These are phyloP conservation scores for Microchrysa polita DNA, from an alignment of 2,888 invertebrate genomes.

Conservation along the genomic window DNA sequence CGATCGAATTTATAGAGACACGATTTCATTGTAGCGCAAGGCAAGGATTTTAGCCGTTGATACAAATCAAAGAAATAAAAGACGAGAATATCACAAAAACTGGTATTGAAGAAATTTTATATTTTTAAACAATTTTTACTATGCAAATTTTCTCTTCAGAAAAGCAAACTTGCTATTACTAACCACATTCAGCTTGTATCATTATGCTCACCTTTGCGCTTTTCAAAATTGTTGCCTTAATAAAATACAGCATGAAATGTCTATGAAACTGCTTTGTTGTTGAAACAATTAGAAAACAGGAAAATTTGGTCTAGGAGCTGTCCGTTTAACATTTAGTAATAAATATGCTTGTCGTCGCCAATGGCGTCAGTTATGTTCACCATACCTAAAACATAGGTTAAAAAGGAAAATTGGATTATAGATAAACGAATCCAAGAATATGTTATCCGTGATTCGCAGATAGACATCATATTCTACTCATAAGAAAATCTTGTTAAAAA, in stretches of 20 bases:
- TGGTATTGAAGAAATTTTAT: conserved; percentile 35
- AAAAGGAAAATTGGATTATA: no score
- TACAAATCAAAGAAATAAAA: conserved; percentile 8
- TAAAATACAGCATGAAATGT: neutral
- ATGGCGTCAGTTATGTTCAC: no score
- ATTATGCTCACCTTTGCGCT: conserved; percentile 26
- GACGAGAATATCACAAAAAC: conserved; percentile 25
- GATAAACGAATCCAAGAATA: no score
- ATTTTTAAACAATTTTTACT: conserved; percentile 8
- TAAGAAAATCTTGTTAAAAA: no score
- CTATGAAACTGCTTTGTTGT: neutral
- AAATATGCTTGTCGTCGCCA: neutral
- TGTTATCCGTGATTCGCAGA: no score
- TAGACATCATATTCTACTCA: no score
- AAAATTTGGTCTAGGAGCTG: neutral
- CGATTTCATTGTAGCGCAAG: neutral
- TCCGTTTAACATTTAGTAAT: conserved; percentile 11
- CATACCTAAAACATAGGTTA: no score
- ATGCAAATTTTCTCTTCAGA: conserved; percentile 13
- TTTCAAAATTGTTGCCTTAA: neutral
- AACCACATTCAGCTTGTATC: neutral
- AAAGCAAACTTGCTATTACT: neutral
- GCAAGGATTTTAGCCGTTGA: neutral
- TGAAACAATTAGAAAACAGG: conserved; percentile 17
- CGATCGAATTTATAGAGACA: conserved; percentile 27